These are phyloP conservation scores for Drosophila emarginata DNA, from an alignment of 2,888 invertebrate species.

Conservation along the genomic window DNA sequence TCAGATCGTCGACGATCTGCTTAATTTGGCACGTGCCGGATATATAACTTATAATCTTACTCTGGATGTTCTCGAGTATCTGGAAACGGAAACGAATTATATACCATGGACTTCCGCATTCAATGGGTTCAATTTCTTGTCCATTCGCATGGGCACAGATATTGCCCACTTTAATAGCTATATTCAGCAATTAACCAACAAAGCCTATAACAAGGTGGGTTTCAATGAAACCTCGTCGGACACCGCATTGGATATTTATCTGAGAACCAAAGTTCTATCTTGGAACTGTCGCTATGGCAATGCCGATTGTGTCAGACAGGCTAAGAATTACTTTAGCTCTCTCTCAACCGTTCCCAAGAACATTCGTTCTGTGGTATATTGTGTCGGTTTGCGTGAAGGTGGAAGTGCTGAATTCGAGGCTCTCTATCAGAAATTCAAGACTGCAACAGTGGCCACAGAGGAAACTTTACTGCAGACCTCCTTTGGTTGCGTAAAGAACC, in stretches of 20 bases:
- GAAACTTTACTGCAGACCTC: slow-evolving; percentile 86
- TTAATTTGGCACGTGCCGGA: slow-evolving; percentile 89
- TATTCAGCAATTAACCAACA: slow-evolving; percentile 83
- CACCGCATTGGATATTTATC: slow-evolving; percentile 84
- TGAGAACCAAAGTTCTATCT: slow-evolving; percentile 85
- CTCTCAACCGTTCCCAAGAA: slow-evolving; percentile 84
- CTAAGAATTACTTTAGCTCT: slow-evolving; percentile 81
- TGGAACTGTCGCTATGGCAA: slow-evolving; percentile 87
- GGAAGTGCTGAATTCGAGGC: slow-evolving; percentile 85
- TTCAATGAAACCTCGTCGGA: slow-evolving; percentile 83
- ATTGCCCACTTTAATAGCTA: slow-evolving; percentile 78
- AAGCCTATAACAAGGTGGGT: slow-evolving; percentile 83
- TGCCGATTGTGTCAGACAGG: slow-evolving; percentile 84
- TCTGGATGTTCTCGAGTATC: slow-evolving; percentile 87
- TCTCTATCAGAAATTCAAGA: slow-evolving; percentile 85
- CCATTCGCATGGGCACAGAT: slow-evolving; percentile 73
- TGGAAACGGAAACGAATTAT: slow-evolving; percentile 87
- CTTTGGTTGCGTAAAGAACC: slow-evolving; percentile 87
- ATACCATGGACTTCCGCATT: slow-evolving; percentile 91
- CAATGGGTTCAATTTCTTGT: slow-evolving; percentile 81
- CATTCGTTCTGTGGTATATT: slow-evolving; percentile 88
- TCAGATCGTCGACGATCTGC: slow-evolving; percentile 91
- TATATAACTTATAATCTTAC: slow-evolving; percentile 85
- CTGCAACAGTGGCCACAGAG: slow-evolving; percentile 87
- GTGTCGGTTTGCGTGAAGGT: slow-evolving; percentile 88